Base-by-base conservation (phyloP, 2,113 vertebrate genomes). In the Archocentrus centrarchus region DNA sequence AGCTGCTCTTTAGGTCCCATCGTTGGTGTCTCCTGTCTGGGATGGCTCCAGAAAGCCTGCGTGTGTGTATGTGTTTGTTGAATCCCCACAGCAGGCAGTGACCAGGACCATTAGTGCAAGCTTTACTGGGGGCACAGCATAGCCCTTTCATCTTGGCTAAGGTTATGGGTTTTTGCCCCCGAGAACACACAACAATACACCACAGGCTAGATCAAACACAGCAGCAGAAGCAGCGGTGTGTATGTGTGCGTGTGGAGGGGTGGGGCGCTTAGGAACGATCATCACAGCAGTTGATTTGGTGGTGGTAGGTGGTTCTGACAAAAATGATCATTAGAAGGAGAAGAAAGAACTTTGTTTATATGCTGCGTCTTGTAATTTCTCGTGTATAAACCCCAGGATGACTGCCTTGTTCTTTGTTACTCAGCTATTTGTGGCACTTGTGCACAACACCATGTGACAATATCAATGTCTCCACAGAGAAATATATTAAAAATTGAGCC, bases 161-260 rank as follows among this genome's bases (percentile, higher is more conserved):
- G 94, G 93, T 95, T 95, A 95, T 82, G 82, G 88, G 92, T 90
- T 84, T 87, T 87, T 91, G 89, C 90, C 90, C 87, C 77, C 27
- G 82, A 82, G 81, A 90, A 88, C 80, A 80, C 50, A 80, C 82
- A 88, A 92, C 88, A 93, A 91, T 91, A 84, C 87, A 85, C 83
- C 81, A 66, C 68, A 55, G 86, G 89, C 90, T 75, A 86, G 79
- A 93, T 93, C 88, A 93, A 94, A 93, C 85, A 76, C 80, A 66
- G 77, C 44, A 57, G 82, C 0, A 66, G 85, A 22, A 37, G 58
- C 64, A 77, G 39, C 82, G 59, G 62, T 63, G 80, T 83, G 79
- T 39, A 1, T 68, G 32, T 84, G 47, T 59, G 77, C 4, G 41
- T 53, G 66, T 55, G 47, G 44, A 82, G 24, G 77, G 84, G 84